phyloP scores from a whole-genome alignment of 2,113 vertebrate genomes.

The Platycercus adscitus region DNA sequence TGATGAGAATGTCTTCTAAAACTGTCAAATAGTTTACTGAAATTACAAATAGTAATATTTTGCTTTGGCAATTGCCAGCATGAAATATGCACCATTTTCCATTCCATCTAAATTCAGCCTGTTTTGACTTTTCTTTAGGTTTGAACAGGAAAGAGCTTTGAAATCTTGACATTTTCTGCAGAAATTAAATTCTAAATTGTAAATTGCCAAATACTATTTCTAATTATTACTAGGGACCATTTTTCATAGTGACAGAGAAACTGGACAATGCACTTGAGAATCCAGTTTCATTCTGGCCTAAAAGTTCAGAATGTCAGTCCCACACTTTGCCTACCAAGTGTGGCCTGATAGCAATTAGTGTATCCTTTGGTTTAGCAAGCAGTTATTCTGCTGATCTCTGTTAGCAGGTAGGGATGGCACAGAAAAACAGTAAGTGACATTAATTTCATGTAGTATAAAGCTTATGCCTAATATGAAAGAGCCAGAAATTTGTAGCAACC shows the following conservation, averaged over 20 bases:
- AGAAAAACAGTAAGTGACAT: not conserved
- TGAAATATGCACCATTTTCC: not conserved
- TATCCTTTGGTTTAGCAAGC: not conserved
- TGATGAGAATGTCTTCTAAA: not conserved
- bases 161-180: not conserved
- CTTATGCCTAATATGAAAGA: not conserved
- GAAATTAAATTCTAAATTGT: not conserved
- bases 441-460: not conserved
- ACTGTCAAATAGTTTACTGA: not conserved
- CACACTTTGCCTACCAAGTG: not conserved
- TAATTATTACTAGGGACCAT: not conserved
- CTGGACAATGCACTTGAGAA: not conserved
- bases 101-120: not conserved
- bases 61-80: not conserved
- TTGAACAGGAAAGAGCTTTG: not conserved
- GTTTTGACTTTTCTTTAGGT: not conserved
- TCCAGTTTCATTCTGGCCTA: not conserved
- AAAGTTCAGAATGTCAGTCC: not conserved
- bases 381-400: not conserved
- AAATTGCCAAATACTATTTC: not conserved
- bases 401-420: not conserved
- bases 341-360: not conserved
- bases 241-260: not conserved
- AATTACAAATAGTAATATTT: not conserved
- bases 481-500: not conserved